Conservation (phyloP, 2,888 invertebrate species). For the Euclidia mi region DNA sequence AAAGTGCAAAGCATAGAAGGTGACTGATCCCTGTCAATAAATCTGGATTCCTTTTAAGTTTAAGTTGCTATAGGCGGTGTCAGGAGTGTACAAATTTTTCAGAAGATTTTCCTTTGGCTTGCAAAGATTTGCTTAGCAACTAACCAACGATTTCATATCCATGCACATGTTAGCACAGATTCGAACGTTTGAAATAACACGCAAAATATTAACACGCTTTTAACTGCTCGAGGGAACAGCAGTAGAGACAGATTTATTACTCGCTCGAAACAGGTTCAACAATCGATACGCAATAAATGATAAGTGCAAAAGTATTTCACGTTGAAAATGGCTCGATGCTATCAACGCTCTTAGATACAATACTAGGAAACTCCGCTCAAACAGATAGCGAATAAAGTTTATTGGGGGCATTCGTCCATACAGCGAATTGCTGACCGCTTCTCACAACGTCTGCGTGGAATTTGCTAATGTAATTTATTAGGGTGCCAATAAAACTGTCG, state of each 20-base stretch:
- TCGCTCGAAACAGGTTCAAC: constrained; percentile 18
- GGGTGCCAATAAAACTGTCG: constrained; percentile 83
- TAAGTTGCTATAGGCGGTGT: no score
- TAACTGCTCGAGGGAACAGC: no score
- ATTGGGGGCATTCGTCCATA: constrained; percentile 47
- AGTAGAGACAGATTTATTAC: constrained; percentile 15
- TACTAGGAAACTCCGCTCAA: constrained; percentile 33
- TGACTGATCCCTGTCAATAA: no score
- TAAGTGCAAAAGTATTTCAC: constrained; percentile 37
- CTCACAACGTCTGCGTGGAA: constrained; percentile 65
- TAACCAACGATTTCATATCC: no score
- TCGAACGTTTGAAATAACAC: no score
- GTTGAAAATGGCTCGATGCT: constrained; percentile 14
- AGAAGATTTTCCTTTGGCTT: no score
- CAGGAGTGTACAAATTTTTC: no score
- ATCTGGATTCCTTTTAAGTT: no score
- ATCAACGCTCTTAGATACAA: constrained; percentile 34
- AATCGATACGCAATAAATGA: constrained; percentile 39
- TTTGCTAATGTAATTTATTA: constrained; percentile 82
- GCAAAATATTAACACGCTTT: no score
- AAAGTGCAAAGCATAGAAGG: no score
- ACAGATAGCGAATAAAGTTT: constrained; percentile 41
- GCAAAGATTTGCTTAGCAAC: no score
- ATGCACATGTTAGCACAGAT: no score
- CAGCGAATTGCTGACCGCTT: constrained; percentile 66